These are phyloP conservation scores for Halocynthia roretzi DNA, from an alignment of 23 tunicate genomes.

Conservation along the genomic window DNA sequence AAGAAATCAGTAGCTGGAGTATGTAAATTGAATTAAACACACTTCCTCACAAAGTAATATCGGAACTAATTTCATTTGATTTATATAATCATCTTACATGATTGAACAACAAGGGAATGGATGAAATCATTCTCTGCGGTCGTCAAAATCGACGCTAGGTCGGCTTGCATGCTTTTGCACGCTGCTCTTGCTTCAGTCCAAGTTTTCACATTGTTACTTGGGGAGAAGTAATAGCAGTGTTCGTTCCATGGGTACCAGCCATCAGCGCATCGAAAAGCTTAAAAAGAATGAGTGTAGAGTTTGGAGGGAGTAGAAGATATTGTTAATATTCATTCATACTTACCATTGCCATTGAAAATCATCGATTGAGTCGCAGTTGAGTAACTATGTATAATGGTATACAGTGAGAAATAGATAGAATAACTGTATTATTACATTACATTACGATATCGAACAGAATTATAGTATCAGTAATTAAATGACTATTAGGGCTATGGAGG, in stretches of 20 bases:
- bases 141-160: constrained; percentile 51
- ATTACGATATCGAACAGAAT: not conserved
- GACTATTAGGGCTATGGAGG: too few relatives aligned
- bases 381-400: not conserved
- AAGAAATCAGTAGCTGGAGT: too few relatives aligned
- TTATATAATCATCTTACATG: constrained; percentile 27
- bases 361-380: not conserved
- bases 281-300: not conserved
- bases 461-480: not conserved
- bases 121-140: constrained; percentile 67
- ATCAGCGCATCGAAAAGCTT: constrained; percentile 66
- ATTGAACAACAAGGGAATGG: constrained; percentile 22
- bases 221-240: constrained; percentile 73
- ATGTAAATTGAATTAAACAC: not conserved
- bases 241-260: constrained; percentile 81
- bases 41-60: not conserved
- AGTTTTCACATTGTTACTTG: constrained; percentile 32
- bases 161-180: constrained; percentile 59
- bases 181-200: constrained; percentile 84
- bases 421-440: not conserved
- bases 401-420: not conserved
- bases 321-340: not conserved
- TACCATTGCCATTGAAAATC: constrained; percentile 7
- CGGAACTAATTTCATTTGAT: not conserved
- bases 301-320: too few relatives aligned